These are phyloP conservation scores for Volucella zonaria DNA, from an alignment of 2,888 invertebrate genomes.

Conservation along the genomic window DNA sequence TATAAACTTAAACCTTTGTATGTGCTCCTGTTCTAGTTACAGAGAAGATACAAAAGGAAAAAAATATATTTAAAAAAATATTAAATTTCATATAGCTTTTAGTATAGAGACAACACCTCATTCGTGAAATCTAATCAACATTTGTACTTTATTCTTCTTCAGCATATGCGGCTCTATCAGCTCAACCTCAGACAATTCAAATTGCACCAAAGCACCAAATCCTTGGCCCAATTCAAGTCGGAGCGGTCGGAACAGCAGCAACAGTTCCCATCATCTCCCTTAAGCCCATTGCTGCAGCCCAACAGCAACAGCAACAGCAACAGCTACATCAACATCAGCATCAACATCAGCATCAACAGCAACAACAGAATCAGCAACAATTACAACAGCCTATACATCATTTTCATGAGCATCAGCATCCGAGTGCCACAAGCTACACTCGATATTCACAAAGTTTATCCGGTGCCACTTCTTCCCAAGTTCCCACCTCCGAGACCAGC, in stretches of 20 bases:
- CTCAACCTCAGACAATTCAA: slow-evolving; percentile 48
- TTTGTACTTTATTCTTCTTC: slow-evolving; percentile 10
- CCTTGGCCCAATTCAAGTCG: slow-evolving; percentile 43
- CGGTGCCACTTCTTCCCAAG: slow-evolving; percentile 29
- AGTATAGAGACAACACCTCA: no score
- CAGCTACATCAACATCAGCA: slow-evolving; percentile 54
- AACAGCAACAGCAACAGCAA: slow-evolving; percentile 65
- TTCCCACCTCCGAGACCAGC: slow-evolving; percentile 37
- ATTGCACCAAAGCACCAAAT: slow-evolving; percentile 43
- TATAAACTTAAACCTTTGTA: background rate
- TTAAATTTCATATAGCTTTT: no score
- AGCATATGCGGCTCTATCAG: slow-evolving; percentile 25
- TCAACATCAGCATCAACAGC: background rate
- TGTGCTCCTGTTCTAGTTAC: no score
- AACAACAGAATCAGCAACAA: slow-evolving; percentile 71
- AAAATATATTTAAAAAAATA: no score
- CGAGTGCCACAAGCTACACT: slow-evolving; percentile 37
- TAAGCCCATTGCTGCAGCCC: slow-evolving; percentile 39
- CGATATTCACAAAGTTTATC: slow-evolving; percentile 48
- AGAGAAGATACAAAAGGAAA: no score
- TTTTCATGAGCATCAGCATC: slow-evolving; percentile 48
- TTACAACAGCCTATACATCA: slow-evolving; percentile 43
- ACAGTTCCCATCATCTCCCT: slow-evolving; percentile 36
- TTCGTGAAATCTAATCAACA: background rate
- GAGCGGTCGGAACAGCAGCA: slow-evolving; percentile 61